These are phyloP conservation scores for Pandemis cinnamomeana DNA, from an alignment of 2,888 invertebrate genomes.

Conservation along the genomic window DNA sequence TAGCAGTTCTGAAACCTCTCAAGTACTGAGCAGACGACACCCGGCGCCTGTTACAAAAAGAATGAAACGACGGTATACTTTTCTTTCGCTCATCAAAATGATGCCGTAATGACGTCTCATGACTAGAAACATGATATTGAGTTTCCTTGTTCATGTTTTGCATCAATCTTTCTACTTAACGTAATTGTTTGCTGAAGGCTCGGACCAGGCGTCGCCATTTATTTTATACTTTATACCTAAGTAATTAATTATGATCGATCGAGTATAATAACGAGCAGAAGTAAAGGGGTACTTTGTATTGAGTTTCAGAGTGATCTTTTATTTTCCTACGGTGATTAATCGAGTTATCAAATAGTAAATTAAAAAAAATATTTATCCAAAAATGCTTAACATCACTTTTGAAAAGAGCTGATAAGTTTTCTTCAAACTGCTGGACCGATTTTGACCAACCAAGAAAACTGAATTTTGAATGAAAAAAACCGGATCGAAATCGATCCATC, in stretches of 20 bases:
- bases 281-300: no score
- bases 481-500: no score
- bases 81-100: background rate
- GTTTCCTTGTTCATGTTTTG: background rate
- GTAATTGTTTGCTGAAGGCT: conserved; percentile 35
- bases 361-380: no score
- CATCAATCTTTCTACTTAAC: conserved; percentile 17
- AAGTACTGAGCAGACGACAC: background rate
- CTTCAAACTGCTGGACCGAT: no score
- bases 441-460: no score
- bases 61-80: background rate
- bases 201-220: conserved; percentile 12
- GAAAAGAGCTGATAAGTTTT: no score
- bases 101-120: background rate
- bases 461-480: no score
- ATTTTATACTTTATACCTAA: background rate
- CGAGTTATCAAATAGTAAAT: no score
- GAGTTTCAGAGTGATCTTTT: no score
- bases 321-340: no score
- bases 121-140: background rate
- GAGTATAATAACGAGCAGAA: no score
- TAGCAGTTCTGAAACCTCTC: background rate
- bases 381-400: no score
- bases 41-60: background rate
- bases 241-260: background rate